Evolutionary conservation across 2,888 invertebrate genomes (phyloP).

Genomic region (Mythimna ferrago): DNA sequence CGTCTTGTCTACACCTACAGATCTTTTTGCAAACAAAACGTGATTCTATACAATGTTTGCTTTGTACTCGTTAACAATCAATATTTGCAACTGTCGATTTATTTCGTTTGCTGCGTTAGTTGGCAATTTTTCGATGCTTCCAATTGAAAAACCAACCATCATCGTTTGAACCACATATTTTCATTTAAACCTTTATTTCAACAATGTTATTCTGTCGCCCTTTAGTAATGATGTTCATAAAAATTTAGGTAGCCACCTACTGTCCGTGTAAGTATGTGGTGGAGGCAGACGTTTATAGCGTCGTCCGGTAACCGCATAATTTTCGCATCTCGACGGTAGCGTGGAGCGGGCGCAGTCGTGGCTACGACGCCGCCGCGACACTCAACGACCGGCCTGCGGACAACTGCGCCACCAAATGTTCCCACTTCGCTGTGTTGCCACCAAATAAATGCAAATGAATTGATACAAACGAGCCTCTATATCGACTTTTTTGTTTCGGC

Average conservation of each 20-base stretch:
- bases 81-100: constrained; percentile 20
- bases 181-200: constrained; percentile 4
- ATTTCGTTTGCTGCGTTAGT: constrained; percentile 9
- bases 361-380: constrained; percentile 45
- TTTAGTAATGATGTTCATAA: constrained; percentile 35
- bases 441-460: constrained; percentile 58
- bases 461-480: constrained; percentile 37
- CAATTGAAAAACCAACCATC: constrained; percentile 6
- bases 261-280: constrained; percentile 33
- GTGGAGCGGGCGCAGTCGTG: constrained; percentile 15
- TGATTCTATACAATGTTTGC: constrained; percentile 23
- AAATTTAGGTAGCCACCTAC: constrained; percentile 31
- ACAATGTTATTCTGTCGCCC: constrained; percentile 11
- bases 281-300: constrained; percentile 69
- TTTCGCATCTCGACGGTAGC: constrained; percentile 70
- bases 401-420: constrained; percentile 49
- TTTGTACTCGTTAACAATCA: constrained; percentile 29
- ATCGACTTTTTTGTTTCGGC: constrained; percentile 20
- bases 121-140: not conserved
- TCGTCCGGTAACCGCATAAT: constrained; percentile 78
- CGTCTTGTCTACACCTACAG: constrained; percentile 34
- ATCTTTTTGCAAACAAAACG: constrained; percentile 39
- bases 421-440: constrained; percentile 31
- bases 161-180: constrained; percentile 10
- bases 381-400: constrained; percentile 58